Conservation (phyloP, 2,113 vertebrate species). For the Jacana jacana region DNA sequence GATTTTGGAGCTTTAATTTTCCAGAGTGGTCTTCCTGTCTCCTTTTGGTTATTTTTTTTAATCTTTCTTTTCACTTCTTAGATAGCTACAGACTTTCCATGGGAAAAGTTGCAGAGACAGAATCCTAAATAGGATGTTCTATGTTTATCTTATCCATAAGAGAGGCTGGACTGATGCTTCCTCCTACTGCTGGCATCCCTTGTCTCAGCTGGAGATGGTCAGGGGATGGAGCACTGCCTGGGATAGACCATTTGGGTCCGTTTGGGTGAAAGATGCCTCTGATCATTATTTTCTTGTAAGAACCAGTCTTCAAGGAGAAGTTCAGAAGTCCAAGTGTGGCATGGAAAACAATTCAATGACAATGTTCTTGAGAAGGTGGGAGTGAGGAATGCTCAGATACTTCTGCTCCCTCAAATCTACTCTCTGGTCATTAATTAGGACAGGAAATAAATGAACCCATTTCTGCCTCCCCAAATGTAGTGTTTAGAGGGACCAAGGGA, state of each 20-base stretch:
- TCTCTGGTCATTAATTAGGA: neutral
- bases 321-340: fast-evolving
- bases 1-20: neutral
- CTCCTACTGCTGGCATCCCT: neutral
- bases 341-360: fast-evolving
- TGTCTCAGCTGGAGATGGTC: neutral
- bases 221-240: neutral
- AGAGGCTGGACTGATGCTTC: neutral
- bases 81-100: neutral
- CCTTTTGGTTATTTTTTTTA: neutral
- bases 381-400: neutral
- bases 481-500: neutral
- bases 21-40: neutral
- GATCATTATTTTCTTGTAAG: neutral
- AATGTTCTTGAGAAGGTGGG: neutral
- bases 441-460: neutral
- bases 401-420: neutral
- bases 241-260: neutral
- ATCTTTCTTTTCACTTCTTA: neutral
- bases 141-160: neutral
- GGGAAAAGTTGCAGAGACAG: fast-evolving
- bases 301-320: neutral
- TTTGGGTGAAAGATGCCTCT: neutral
- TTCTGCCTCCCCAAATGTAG: neutral
- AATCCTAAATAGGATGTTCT: neutral